A percentile compares a stretch with the other conserved stretches of the same genome.
Evolutionary conservation across 2,888 invertebrate genomes (phyloP).

Genomic region (Scaptomyza polygonia): DNA sequence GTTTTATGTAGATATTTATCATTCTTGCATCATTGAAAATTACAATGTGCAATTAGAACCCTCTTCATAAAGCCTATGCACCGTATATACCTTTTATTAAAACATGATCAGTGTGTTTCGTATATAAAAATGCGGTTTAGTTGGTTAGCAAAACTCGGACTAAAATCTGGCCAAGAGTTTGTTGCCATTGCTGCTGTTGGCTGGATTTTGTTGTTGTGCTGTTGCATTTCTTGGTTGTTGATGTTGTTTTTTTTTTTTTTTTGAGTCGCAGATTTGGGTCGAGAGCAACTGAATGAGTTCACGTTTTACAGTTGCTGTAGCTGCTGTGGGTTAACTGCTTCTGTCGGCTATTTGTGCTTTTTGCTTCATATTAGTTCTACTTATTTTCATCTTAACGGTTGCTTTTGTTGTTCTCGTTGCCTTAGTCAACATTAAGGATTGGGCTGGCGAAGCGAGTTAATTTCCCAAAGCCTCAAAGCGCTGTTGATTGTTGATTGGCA

Average conservation of each 20-base stretch:
- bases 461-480: conserved; percentile 38
- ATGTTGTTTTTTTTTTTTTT: conserved; percentile 30
- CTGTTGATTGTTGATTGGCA: conserved; percentile 34
- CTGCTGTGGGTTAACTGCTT: conserved; percentile 29
- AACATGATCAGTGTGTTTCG: conserved; percentile 10
- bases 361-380: conserved; percentile 29
- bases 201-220: conserved; percentile 41
- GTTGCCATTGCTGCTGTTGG: conserved; percentile 15
- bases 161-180: conserved; percentile 35
- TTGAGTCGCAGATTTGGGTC: conserved; percentile 65
- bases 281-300: conserved; percentile 66
- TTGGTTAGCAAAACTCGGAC: conserved; percentile 51
- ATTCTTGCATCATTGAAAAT: too few relatives aligned
- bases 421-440: conserved; percentile 56
- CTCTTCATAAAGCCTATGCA: not conserved
- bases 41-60: not conserved
- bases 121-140: conserved; percentile 36
- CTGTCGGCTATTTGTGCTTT: conserved; percentile 31
- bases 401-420: conserved; percentile 10
- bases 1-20: too few relatives aligned
- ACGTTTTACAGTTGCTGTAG: conserved; percentile 40
- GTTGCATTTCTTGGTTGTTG: conserved; percentile 57
- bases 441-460: conserved; percentile 32
- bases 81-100: conserved; percentile 14
- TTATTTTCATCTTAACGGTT: conserved; percentile 30